These are phyloP conservation scores for Myathropa florea DNA, from an alignment of 2,888 invertebrate genomes.

Conservation along the genomic window DNA sequence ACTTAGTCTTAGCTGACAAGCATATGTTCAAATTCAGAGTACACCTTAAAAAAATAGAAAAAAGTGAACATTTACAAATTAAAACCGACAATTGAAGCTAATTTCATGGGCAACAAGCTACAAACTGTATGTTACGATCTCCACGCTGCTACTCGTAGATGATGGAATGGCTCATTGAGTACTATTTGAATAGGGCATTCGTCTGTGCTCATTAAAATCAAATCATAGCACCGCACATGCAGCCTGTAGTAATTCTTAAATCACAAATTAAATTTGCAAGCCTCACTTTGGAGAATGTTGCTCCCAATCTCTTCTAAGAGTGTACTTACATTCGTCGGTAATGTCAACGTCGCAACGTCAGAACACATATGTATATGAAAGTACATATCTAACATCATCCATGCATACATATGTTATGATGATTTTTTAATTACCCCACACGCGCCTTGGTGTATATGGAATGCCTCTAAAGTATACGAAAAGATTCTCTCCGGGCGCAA, in stretches of 20 bases:
- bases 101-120: constrained; percentile 9
- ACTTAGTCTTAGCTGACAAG: background rate
- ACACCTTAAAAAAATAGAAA: background rate
- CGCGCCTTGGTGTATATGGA: background rate
- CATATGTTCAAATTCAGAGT: background rate
- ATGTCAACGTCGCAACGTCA: background rate
- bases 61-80: background rate
- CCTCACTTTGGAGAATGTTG: background rate
- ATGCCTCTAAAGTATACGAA: background rate
- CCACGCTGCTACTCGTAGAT: background rate
- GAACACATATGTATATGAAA: background rate
- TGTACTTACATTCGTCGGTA: background rate
- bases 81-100: constrained; percentile 9
- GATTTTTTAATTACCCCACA: constrained; percentile 50
- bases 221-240: constrained; percentile 31
- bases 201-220: constrained; percentile 58
- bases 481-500: background rate
- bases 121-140: background rate
- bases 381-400: background rate
- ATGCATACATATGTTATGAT: constrained; percentile 32
- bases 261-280: constrained; percentile 41
- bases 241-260: constrained; percentile 27
- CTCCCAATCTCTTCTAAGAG: background rate
- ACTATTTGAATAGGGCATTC: constrained; percentile 39
- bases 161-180: constrained; percentile 3